Evolutionary conservation across 2,888 invertebrate genomes (phyloP), one percentile per base, ranked within the genome.

Genomic region (Pecten maximus): DNA sequence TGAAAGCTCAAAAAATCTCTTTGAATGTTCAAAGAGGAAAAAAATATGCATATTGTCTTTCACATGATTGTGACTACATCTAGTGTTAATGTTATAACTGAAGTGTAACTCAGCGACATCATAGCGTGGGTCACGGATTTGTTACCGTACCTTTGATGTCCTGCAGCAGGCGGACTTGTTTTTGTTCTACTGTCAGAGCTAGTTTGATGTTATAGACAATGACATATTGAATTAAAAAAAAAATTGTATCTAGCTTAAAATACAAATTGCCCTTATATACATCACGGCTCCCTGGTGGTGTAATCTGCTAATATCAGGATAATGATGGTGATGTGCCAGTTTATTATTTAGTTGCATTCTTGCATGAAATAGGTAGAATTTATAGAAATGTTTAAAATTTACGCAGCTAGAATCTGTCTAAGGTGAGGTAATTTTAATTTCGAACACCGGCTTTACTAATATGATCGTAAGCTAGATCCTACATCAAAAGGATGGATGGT

Each of bases 41-140:
- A 74, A 74, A 74, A 74, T 74, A 8, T 35, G 74, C 74, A 74
- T 74, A 74, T 74, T 74, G 74, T 74, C 74, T 74, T 74, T 74
- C 35, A 28, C 28, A 74, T 74, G 35, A 74, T 74, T 74, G 74
- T 10, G 35, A 35, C 74, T 74, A 35, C 35, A 4, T 74, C 12
- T 74, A 35, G 35, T 74, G 19, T 12, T 16, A 15, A 35, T 74
- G 28, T 74, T 35, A 35, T 74, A 35, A 74, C 35, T 74, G 74
- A 74, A 74, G 35, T 74, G 74, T 74, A 23, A 28, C 35, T 12
- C 10, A 35, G 16, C 35, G 74, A 28, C 74, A 74, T 74, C 35
- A 74, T 74, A 35, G 74, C 35, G 74, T 74, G 35, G 74, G 74
- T 74, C 35, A 74, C 35, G 10, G 35, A 74, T 74, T 74, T 19